Percentiles rank a stretch among this genome's conserved stretches.
phyloP scores from a whole-genome alignment of 2,888 invertebrate genomes.

The Muschampia plurimacula region DNA sequence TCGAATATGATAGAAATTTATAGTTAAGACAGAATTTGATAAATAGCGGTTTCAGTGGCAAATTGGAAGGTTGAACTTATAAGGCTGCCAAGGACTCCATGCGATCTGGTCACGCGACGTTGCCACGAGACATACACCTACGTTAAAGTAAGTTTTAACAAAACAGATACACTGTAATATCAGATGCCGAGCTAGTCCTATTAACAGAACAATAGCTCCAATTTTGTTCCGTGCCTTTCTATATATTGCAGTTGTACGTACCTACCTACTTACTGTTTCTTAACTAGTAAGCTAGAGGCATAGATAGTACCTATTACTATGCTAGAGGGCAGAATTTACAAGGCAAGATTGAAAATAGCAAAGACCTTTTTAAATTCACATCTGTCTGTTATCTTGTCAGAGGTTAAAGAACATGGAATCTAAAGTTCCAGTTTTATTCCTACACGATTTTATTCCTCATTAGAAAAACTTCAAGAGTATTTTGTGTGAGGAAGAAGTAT shows the following conservation, averaged over 20 bases:
- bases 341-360: neutral
- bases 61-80: conserved; percentile 58
- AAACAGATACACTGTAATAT: neutral
- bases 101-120: conserved; percentile 58
- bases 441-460: no score
- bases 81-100: conserved; percentile 48
- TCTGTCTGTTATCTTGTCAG: no score
- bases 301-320: neutral
- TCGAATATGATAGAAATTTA: no score
- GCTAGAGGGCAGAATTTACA: no score
- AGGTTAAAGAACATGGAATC: no score
- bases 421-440: no score
- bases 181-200: conserved; percentile 6
- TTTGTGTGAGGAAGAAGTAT: no score
- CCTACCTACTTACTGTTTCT: no score
- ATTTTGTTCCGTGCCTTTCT: neutral
- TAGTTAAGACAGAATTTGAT: neutral
- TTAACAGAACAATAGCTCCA: conserved; percentile 15
- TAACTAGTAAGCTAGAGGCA: no score
- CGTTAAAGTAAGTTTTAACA: neutral
- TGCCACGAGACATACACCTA: conserved; percentile 6
- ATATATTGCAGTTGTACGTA: neutral
- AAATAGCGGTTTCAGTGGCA: conserved; percentile 37
- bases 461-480: no score
- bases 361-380: no score